Percentiles rank a stretch among this genome's conserved stretches.
These are phyloP conservation scores for Beris morrisii DNA, from an alignment of 2,888 invertebrate genomes.

Conservation along the genomic window DNA sequence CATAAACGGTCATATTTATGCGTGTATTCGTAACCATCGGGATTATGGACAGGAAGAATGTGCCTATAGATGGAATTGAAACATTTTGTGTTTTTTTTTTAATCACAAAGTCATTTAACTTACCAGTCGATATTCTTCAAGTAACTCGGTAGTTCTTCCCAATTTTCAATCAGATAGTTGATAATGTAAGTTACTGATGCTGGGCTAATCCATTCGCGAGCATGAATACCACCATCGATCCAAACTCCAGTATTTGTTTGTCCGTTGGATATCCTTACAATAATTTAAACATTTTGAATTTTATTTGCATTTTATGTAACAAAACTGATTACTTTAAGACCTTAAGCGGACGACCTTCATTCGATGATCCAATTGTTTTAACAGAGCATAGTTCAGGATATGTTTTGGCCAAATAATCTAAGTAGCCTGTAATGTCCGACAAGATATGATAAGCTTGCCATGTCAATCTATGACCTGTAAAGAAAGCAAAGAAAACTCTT, in stretches of 20 bases:
- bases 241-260: conserved; percentile 66
- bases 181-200: conserved; percentile 77
- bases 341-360: conserved; percentile 74
- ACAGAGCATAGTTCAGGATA: conserved; percentile 75
- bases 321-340: conserved; percentile 55
- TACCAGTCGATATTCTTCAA: conserved; percentile 83
- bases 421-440: conserved; percentile 68
- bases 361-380: conserved; percentile 71
- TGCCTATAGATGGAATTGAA: conserved; percentile 57
- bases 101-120: conserved; percentile 30
- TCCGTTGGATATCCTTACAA: conserved; percentile 68
- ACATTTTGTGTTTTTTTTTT: not conserved
- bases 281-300: not conserved
- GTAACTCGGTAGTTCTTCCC: conserved; percentile 64
- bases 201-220: conserved; percentile 87
- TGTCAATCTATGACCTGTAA: conserved; percentile 61
- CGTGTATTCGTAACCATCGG: conserved; percentile 87
- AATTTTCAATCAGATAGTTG: conserved; percentile 69
- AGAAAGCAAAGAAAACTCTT: not conserved
- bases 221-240: conserved; percentile 81
- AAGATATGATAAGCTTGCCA: conserved; percentile 78
- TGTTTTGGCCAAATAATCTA: conserved; percentile 70
- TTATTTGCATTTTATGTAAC: not conserved
- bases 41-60: conserved; percentile 74
- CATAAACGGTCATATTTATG: conserved; percentile 80